These are phyloP conservation scores for Simalia tracyae DNA, from an alignment of 2,797 vertebrate genomes.

Conservation along the genomic window DNA sequence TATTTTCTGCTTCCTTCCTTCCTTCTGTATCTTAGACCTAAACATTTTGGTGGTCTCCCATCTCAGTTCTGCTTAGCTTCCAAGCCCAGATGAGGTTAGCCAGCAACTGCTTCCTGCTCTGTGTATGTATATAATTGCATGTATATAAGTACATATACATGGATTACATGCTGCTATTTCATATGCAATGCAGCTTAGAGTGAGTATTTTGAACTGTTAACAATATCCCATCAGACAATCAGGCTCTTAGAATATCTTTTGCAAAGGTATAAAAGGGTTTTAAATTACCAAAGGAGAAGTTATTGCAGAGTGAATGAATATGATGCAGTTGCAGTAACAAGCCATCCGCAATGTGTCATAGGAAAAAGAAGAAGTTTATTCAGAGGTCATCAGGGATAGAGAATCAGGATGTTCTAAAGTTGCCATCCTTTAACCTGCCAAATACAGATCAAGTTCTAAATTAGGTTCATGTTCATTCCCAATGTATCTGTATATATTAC, in stretches of 20 bases:
- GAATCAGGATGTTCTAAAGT: not conserved
- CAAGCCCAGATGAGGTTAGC: not conserved
- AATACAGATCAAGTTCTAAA: not conserved
- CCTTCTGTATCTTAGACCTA: not conserved
- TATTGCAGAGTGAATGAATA: not conserved
- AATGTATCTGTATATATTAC: too few species aligned
- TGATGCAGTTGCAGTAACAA: not conserved
- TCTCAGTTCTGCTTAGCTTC: not conserved
- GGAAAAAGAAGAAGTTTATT: not conserved
- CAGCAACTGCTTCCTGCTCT: not conserved
- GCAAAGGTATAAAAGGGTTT: not conserved
- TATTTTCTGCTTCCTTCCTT: not conserved
- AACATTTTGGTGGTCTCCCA: not conserved
- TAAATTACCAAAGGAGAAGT: not conserved
- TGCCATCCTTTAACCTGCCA: not conserved
- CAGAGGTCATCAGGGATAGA: not conserved
- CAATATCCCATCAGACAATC: not conserved
- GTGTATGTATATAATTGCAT: not conserved
- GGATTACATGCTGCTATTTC: not conserved
- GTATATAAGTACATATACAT: not conserved
- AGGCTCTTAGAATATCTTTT: not conserved
- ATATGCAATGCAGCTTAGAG: not conserved
- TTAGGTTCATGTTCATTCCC: not conserved
- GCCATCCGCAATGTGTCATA: not conserved
- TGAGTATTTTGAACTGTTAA: not conserved